Evolutionary conservation across 2,797 vertebrate genomes (phyloP), one percentile per base, ranked within the genome.

Genomic region (Falco rusticolus): DNA sequence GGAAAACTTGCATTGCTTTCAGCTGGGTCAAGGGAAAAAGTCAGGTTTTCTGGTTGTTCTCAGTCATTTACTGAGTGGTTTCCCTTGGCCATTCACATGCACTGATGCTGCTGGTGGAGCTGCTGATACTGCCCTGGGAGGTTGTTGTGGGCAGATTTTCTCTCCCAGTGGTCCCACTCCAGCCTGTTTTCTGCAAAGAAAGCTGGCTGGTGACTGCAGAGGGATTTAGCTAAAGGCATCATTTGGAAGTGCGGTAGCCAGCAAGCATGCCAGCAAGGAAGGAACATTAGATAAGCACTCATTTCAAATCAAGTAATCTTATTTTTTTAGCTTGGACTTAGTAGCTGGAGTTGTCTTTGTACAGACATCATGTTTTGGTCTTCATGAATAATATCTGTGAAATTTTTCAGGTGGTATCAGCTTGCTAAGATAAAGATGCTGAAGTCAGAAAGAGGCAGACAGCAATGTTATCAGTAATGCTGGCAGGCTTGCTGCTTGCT

Each of bases 361-460:
- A 76, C 43, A 79, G 77, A 84, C 75, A 77, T 50, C 13, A 1
- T 78, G 31, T 65, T 96, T 72, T 7, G 8, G 57, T 70, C 70
- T 94, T 86, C 51, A 43, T 15, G 6, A 88, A 65, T 84, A 93
- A 45, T 74, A 81, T 56, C 76, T 91, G 74, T 78, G 83, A 93
- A 33, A 31, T 48, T 91, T 95, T 82, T 94, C 56, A 69, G 72
- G 56, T 76, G 45, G 25, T 89, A 76, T 84, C 89, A 66, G 31
- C 64, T 92, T 78, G 39, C 75, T 64, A 71, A 93, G 81, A 87
- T 94, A 93, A 92, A 90, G 74, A 66, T 77, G 50, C 71, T 85
- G 2, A 75, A 94, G 81, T 80, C 60, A 80, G 68, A 70, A 68
- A n/a, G 28, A 96, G 26, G 66, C 78, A 89, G 66, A 54, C 51